Evolutionary conservation across 2,888 invertebrate species (phyloP), one percentile per base, ranked within the genome.

Genomic region (Vanessa cardui): DNA sequence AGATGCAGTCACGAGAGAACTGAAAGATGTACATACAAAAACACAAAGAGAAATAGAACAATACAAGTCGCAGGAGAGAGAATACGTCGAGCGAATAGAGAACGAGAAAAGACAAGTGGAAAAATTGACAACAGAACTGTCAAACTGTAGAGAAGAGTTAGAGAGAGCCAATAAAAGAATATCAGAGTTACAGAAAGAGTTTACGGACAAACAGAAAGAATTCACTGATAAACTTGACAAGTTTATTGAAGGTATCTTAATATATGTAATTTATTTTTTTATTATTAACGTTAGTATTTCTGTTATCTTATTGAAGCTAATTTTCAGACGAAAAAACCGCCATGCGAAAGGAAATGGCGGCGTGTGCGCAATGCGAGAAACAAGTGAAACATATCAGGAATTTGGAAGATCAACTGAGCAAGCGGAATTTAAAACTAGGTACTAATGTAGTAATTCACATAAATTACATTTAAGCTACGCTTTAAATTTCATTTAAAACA

Each of bases 91-190:
- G 70, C 88, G 92, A 64, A 80, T 94, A 77, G 92, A 93, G 69
- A 90, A 87, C 74, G 88, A 94, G 75, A 94, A 89, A 47, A 93
- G 94, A 65, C 93, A 93, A 59, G 82, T 93, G 6, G 90, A 93
- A 1, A 93, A 92, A 66, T 74, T 94, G 18, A 88, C 90, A 26
- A 75, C 83, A 45, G 94, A 94, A 1, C 77, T 94, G 68, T 82
- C 83, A 31, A 87, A 79, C 73, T 81, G 93, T 58, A 94, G 87
- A 58, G 93, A 93, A 46, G 94, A 94, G 73, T 83, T 94, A 31
- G 93, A 94, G 0, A 90, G 89, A 67, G 87, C 95, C 0, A 94
- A 94, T 73, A 88, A 86, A 66, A 93, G 94, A 77, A 92, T 94
- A 78, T 88, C 94, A 1, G 94, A 94, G 73, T 78, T 93, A 56